Base-by-base conservation (phyloP, 2,113 vertebrate species). In the Propithecus coquereli region DNA sequence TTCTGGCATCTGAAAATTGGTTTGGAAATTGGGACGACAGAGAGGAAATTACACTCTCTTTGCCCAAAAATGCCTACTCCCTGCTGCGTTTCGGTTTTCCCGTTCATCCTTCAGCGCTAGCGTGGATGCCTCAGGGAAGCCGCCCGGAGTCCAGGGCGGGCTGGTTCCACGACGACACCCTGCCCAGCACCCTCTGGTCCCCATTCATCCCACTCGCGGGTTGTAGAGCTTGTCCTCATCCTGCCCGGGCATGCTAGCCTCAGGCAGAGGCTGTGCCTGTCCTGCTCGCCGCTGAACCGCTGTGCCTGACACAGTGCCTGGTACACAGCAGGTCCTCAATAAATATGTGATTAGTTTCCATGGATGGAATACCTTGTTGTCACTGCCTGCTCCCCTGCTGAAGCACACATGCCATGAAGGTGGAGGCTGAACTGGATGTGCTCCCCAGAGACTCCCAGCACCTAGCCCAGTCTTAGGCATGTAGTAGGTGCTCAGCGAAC, bases 311-410 rank as follows among this genome's bases (percentile, higher is more conserved):
- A 11, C 5, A 3, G 34, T 25, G 43, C 43, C 54, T 52, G 73
- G 25, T 8, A 8, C 59, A 16, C 18, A 14, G 25, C 34, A 68
- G 61, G 25, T 40, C 45, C 74, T 79, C 34, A 6, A 5, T 79
- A 32, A 54, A 27, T 0, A 6, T n/a, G 22, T 50, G 6, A 17
- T 17, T 32, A 27, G 68, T 32, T 50, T 22, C 22, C 16, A 57
- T 18, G 14, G 1, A 13, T 8, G 25, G 43, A 65, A 9, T 13
- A 20, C 43, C 43, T 30, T 1, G 0, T 50, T 4, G 12, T 2
- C 71, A 10, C 32, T 17, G 77, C 20, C 4, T 37, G 70, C 25
- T n/a, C 23, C 52, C 74, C 10, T 30, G 25, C 5, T 25, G 11
- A 68, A 20, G 16, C 57, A 13, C 68, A 77, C 1, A 0, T 13